Conservation (phyloP, 2,888 invertebrate genomes). For the Lapara coniferarum region DNA sequence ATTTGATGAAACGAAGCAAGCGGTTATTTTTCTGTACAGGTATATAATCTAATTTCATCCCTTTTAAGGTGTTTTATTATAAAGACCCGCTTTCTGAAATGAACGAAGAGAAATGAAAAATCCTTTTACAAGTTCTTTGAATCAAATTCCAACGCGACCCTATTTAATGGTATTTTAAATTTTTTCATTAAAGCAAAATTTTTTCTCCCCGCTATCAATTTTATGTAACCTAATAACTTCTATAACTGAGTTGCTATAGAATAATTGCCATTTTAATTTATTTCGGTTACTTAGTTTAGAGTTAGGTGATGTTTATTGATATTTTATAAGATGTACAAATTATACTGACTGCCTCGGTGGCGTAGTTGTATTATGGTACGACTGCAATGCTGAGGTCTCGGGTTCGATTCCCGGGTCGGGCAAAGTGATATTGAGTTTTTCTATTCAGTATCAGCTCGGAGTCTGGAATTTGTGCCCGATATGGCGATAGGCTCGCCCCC, state of each 20-base stretch:
- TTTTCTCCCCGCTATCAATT: not conserved
- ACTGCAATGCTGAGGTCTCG: too few relatives aligned
- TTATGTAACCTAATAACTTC: not conserved
- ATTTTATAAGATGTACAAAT: too few relatives aligned
- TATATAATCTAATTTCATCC: not conserved
- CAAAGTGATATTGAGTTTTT: too few relatives aligned
- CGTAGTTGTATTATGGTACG: too few relatives aligned
- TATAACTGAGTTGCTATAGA: not conserved
- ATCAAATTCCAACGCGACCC: not conserved
- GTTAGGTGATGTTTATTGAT: too few relatives aligned
- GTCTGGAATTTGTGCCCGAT: too few relatives aligned
- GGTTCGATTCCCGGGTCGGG: too few relatives aligned
- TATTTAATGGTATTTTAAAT: not conserved
- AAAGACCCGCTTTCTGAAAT: not conserved
- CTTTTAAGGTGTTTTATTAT: not conserved
- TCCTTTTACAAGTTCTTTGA: not conserved
- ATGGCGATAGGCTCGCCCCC: too few relatives aligned
- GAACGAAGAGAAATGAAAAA: not conserved
- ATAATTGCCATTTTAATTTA: too few relatives aligned
- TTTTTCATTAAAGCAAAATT: not conserved
- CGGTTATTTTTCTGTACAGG: not conserved
- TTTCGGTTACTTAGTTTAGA: too few relatives aligned
- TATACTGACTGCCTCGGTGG: too few relatives aligned
- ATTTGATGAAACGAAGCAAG: not conserved
- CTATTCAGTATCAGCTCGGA: too few relatives aligned